Percentiles rank a stretch among this genome's conserved stretches.
These are phyloP conservation scores for Aphidoletes aphidimyza DNA, from an alignment of 2,888 invertebrate genomes.

Conservation along the genomic window DNA sequence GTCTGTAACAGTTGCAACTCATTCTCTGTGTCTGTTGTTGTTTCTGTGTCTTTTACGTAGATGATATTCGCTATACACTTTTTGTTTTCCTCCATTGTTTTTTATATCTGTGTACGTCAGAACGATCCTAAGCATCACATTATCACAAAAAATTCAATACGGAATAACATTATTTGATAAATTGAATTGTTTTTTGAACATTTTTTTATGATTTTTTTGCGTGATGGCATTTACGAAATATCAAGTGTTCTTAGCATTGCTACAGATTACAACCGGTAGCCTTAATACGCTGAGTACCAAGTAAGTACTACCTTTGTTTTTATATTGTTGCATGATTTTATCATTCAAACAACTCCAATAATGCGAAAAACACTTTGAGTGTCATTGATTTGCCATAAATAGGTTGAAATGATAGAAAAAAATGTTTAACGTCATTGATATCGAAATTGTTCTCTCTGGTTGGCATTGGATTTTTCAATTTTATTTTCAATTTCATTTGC, in stretches of 20 bases:
- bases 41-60: constrained; percentile 2
- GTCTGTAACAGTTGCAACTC: constrained; percentile 5
- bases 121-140: not conserved
- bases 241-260: constrained; percentile 54
- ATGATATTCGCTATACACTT: not conserved
- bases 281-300: constrained; percentile 55
- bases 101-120: not conserved
- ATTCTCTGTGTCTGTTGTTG: constrained; percentile 17
- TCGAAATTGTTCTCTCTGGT: no score
- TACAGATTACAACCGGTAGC: constrained; percentile 49
- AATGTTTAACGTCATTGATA: no score
- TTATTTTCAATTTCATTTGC: not conserved
- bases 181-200: not conserved
- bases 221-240: constrained; percentile 55
- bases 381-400: not conserved
- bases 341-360: not conserved
- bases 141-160: no score
- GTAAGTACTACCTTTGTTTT: constrained; percentile 51
- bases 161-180: not conserved
- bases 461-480: not conserved
- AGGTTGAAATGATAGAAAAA: no score
- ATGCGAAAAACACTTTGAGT: not conserved
- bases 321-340: not conserved
- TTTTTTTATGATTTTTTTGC: not conserved
- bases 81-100: not conserved